phyloP scores from a whole-genome alignment of 2,797 vertebrate genomes.

The Okamejei kenojei region DNA sequence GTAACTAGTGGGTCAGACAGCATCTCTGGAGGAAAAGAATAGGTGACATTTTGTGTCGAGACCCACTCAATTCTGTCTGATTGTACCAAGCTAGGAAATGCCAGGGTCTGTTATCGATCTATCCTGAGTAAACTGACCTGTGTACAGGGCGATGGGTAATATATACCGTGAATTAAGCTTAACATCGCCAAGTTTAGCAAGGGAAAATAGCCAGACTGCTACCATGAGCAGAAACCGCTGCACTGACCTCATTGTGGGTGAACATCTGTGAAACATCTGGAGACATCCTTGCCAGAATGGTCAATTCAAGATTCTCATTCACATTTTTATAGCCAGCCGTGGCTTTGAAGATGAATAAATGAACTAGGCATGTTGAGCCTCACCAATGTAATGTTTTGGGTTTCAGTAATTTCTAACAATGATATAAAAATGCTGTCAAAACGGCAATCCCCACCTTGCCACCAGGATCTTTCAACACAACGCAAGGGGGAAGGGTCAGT shows the following conservation, averaged over 20 bases:
- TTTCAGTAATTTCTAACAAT: not conserved
- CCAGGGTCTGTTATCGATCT: not conserved
- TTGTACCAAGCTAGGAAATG: not conserved
- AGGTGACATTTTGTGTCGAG: no score
- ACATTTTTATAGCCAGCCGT: not conserved
- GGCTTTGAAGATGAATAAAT: not conserved
- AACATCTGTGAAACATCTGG: not conserved
- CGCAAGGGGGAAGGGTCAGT: not conserved
- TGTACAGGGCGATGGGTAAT: not conserved
- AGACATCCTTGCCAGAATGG: not conserved
- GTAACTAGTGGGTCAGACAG: no score
- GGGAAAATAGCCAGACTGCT: not conserved
- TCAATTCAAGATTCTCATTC: not conserved
- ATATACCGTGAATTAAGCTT: not conserved
- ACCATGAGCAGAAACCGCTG: not conserved
- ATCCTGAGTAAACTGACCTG: not conserved
- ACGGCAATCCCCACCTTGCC: not conserved
- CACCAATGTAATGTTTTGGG: not conserved
- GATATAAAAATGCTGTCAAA: not conserved
- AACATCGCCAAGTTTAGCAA: not conserved
- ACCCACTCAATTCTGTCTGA: not conserved
- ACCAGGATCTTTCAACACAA: not conserved
- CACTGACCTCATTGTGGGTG: not conserved
- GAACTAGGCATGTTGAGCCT: not conserved
- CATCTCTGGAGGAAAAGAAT: no score